These are phyloP conservation scores for Montipora foliosa DNA, from an alignment of 64 coral and sea anemone species.

Conservation along the genomic window DNA sequence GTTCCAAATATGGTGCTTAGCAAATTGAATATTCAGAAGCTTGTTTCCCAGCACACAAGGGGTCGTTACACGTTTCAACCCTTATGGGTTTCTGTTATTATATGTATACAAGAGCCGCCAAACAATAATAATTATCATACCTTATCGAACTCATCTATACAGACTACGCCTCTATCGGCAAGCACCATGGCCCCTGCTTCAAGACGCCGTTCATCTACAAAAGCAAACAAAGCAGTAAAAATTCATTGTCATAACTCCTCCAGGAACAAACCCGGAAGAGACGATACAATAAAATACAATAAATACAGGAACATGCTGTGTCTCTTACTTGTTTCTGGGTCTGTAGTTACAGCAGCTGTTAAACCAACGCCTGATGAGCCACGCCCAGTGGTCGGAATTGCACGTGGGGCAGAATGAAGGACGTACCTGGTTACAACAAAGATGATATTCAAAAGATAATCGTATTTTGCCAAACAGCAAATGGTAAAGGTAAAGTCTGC, in stretches of 20 bases:
- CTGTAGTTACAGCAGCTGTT: conserved; percentile 97
- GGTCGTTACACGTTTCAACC: too few relatives aligned
- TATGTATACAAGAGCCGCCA: too few relatives aligned
- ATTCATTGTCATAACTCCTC: neutral
- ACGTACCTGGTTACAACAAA: conserved; percentile 73
- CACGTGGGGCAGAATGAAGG: conserved; percentile 91
- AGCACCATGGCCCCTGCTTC: conserved; percentile 97
- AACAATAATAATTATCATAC: neutral
- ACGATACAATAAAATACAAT: neutral
- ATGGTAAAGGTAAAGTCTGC: too few relatives aligned
- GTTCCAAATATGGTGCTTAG: too few relatives aligned
- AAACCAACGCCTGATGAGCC: conserved; percentile 97
- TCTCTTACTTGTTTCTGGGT: conserved; percentile 86
- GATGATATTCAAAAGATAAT: neutral
- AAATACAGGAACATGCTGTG: neutral
- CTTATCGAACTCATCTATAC: conserved; percentile 94
- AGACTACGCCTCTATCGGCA: conserved; percentile 90
- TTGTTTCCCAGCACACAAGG: too few relatives aligned
- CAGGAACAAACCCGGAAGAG: too few relatives aligned
- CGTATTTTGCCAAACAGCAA: too few relatives aligned
- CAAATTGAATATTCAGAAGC: too few relatives aligned
- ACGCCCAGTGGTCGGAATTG: conserved; percentile 98
- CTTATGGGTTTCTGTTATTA: too few relatives aligned
- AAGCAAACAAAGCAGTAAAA: neutral
- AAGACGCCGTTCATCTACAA: conserved; percentile 85